These are phyloP conservation scores for Gibbula magus DNA, from an alignment of 2,888 invertebrate genomes.

Conservation along the genomic window DNA sequence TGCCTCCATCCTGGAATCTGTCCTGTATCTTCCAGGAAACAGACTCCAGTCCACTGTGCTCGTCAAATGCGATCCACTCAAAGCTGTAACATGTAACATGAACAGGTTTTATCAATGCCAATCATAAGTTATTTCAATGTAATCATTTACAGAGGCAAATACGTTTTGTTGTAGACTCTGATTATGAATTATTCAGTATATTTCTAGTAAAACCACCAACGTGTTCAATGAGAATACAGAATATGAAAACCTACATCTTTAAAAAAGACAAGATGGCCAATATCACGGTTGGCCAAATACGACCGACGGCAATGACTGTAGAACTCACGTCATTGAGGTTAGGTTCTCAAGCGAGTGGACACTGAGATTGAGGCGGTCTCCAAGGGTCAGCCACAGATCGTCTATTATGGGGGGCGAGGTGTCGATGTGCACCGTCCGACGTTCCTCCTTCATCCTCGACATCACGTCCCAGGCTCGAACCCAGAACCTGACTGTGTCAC, in stretches of 20 bases:
- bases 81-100: conserved; percentile 36
- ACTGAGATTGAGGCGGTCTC: conserved; percentile 28
- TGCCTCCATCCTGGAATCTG: conserved; percentile 40
- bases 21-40: conserved; percentile 52
- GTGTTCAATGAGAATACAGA: too few species aligned
- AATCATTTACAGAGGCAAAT: too few species aligned
- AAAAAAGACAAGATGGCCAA: too few species aligned
- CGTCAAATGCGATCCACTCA: conserved; percentile 52
- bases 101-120: too few species aligned
- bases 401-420: conserved; percentile 43
- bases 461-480: conserved; percentile 40
- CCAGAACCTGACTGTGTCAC: conserved; percentile 40
- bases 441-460: conserved; percentile 34
- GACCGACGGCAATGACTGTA: too few species aligned
- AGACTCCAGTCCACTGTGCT: conserved; percentile 51
- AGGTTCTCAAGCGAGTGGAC: conserved; percentile 42
- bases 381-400: conserved; percentile 42
- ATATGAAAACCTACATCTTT: too few species aligned
- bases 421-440: conserved; percentile 38
- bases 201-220: too few species aligned
- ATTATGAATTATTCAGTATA: too few species aligned
- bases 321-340: conserved; percentile 36
- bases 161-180: too few species aligned
- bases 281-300: too few species aligned
- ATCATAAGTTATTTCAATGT: too few species aligned